Evolutionary conservation across 37 sponge, comb jelly and placozoan genomes (phyloP).

Genomic region (Amphimedon queenslandica): DNA sequence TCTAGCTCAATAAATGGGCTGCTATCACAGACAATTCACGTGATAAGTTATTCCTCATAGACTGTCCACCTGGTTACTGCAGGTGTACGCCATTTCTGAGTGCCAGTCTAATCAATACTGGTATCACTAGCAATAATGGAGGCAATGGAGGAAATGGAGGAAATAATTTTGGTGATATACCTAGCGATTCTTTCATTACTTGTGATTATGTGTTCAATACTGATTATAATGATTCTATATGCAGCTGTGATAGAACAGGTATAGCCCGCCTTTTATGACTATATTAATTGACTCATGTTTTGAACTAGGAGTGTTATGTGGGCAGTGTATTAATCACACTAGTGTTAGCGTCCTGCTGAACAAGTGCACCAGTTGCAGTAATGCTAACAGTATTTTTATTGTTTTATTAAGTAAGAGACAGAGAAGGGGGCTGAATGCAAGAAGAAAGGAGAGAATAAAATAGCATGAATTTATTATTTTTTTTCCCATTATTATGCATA

Average conservation of each 20-base stretch:
- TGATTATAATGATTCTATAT: slow-evolving; percentile 4
- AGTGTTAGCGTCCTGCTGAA: slow-evolving; percentile 20
- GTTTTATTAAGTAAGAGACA: slow-evolving; percentile 24
- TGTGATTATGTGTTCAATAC: slow-evolving; percentile 25
- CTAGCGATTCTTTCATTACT: no score
- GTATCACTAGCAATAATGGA: neutral
- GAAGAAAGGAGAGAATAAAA: no score
- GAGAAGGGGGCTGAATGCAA: no score
- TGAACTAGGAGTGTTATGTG: slow-evolving; percentile 17
- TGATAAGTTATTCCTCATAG: neutral
- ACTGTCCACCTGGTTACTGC: slow-evolving; percentile 51
- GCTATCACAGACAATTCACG: neutral
- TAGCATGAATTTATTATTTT: no score
- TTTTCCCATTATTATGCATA: no score
- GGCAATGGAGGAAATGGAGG: no score
- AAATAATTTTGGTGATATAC: no score
- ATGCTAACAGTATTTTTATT: slow-evolving; percentile 12
- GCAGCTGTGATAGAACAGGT: slow-evolving; percentile 34
- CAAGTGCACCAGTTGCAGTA: slow-evolving; percentile 13
- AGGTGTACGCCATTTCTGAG: no score
- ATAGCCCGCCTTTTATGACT: neutral
- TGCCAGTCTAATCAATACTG: no score
- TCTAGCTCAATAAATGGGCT: no score
- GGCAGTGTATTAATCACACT: slow-evolving; percentile 5
- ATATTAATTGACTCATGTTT: neutral